These are phyloP conservation scores for Notarius quadriscutis DNA, from an alignment of 2,113 vertebrate genomes.

Conservation along the genomic window DNA sequence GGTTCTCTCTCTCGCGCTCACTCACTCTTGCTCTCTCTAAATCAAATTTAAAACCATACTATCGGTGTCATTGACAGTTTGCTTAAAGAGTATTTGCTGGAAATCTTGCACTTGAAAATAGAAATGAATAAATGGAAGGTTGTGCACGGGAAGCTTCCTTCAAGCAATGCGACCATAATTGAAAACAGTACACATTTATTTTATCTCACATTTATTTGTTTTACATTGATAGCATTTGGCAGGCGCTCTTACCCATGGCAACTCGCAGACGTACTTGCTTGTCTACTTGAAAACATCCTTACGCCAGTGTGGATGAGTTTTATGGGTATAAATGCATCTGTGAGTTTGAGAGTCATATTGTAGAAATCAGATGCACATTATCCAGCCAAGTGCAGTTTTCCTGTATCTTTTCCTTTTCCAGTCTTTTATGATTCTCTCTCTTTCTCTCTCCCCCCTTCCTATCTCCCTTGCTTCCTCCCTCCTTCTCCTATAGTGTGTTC, in stretches of 20 bases:
- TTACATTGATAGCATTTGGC: background rate
- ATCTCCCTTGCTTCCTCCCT: slow-evolving; percentile 11
- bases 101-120: background rate
- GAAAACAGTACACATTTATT: slow-evolving; percentile 16
- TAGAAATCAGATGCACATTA: slow-evolving; percentile 21
- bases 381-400: background rate
- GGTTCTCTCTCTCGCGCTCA: background rate
- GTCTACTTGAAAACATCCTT: slow-evolving; percentile 5
- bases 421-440: slow-evolving; percentile 15
- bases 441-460: slow-evolving; percentile 23
- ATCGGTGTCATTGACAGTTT: background rate
- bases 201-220: background rate
- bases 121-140: background rate
- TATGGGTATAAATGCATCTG: slow-evolving; percentile 10
- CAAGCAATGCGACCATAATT: background rate
- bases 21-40: background rate
- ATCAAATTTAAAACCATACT: background rate
- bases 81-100: background rate
- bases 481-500: slow-evolving; percentile 50
- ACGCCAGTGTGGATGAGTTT: background rate
- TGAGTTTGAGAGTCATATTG: slow-evolving; percentile 6
- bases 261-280: background rate
- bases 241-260: background rate
- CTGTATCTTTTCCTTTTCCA: background rate
- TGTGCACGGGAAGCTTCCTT: background rate